Evolutionary conservation across 2,797 vertebrate species (phyloP).

Genomic region (Lophius americanus): DNA sequence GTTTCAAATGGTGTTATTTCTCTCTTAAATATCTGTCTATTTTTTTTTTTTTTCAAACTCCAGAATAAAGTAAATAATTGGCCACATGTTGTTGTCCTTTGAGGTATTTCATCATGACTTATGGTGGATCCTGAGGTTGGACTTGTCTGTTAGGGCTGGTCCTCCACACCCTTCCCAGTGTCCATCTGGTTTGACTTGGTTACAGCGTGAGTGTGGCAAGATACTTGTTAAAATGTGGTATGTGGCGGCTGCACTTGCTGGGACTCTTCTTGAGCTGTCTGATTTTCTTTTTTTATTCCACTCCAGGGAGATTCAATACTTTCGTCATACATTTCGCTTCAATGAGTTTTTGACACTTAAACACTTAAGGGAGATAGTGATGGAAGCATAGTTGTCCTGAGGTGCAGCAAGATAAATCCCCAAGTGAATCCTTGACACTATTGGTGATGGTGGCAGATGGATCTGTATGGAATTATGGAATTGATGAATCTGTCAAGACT

Average conservation of each 20-base stretch:
- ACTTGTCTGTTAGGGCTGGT: constrained; percentile 34
- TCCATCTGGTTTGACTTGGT: constrained; percentile 91
- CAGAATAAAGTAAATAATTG: constrained; percentile 62
- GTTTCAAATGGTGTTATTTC: constrained; percentile 31
- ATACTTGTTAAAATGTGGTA: constrained; percentile 88
- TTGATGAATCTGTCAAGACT: too few relatives aligned
- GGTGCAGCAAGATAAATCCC: too few relatives aligned
- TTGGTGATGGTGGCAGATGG: too few relatives aligned
- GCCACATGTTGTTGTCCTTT: constrained; percentile 83
- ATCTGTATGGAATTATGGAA: too few relatives aligned
- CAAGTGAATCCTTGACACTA: too few relatives aligned
- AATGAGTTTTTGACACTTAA: constrained; percentile 18
- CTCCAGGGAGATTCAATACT: constrained; percentile 40
- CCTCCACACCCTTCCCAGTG: constrained; percentile 26
- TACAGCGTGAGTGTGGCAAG: constrained; percentile 87
- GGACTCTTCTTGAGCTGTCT: constrained; percentile 73
- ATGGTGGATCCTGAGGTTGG: constrained; percentile 77
- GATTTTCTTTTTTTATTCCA: constrained; percentile 55
- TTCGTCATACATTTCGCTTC: constrained; percentile 28
- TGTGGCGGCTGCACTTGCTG: constrained; percentile 81
- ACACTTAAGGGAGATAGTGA: too few relatives aligned
- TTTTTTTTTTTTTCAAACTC: constrained; percentile 63
- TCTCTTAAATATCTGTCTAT: constrained; percentile 56
- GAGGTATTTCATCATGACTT: constrained; percentile 82
- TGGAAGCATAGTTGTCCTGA: too few relatives aligned